A percentile compares a stretch with the other conserved stretches of the same genome.
Conservation (phyloP, 2,888 invertebrate genomes). For the Laspeyria flexula region DNA sequence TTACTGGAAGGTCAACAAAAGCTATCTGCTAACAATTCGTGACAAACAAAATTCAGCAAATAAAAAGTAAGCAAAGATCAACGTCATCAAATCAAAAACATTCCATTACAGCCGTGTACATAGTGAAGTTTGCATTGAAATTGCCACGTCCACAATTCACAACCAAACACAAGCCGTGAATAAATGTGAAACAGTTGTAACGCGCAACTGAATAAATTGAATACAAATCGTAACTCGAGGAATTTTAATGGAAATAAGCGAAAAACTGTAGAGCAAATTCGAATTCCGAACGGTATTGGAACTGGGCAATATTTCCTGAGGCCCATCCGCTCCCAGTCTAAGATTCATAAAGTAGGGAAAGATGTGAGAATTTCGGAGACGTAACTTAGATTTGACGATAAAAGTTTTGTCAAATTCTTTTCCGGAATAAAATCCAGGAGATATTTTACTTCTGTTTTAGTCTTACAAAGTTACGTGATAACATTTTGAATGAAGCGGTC, state of each 20-base stretch:
- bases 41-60: neutral
- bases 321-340: slow-evolving; percentile 20
- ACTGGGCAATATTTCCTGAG: slow-evolving; percentile 51
- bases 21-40: neutral
- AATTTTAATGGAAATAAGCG: slow-evolving; percentile 68
- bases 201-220: slow-evolving; percentile 60
- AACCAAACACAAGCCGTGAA: slow-evolving; percentile 39
- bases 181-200: slow-evolving; percentile 56
- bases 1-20: no score
- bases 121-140: slow-evolving; percentile 49
- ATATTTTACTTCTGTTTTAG: neutral
- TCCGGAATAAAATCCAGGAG: slow-evolving; percentile 7
- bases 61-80: slow-evolving; percentile 4
- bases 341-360: slow-evolving; percentile 35
- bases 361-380: slow-evolving; percentile 30
- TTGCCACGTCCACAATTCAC: slow-evolving; percentile 44
- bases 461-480: neutral
- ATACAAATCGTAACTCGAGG: slow-evolving; percentile 61
- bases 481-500: neutral
- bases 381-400: slow-evolving; percentile 32
- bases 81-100: slow-evolving; percentile 42
- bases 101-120: slow-evolving; percentile 38
- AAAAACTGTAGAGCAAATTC: slow-evolving; percentile 59
- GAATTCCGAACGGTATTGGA: slow-evolving; percentile 60
- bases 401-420: slow-evolving; percentile 36